phyloP scores from a whole-genome alignment of 2,797 vertebrate genomes.

The Aldrovandia affinis region DNA sequence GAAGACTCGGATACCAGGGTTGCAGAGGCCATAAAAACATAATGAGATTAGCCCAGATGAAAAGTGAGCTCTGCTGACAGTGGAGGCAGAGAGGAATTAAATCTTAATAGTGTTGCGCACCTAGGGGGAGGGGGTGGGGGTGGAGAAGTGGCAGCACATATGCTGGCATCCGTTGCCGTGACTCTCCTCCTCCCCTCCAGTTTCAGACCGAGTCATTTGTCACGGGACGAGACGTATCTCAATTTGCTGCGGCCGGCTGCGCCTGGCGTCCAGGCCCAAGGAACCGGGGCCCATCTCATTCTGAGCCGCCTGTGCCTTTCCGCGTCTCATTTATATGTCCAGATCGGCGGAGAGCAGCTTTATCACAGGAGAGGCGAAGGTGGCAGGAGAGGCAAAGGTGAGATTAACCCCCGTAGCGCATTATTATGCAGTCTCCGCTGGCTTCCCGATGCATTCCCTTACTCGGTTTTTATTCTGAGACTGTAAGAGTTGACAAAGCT shows the following conservation, averaged over 20 bases:
- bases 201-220: neutral
- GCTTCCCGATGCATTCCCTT: neutral
- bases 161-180: neutral
- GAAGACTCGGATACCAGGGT: slow-evolving; percentile 45
- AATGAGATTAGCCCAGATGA: slow-evolving; percentile 61
- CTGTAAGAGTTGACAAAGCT: neutral
- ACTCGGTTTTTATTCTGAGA: neutral
- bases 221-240: neutral
- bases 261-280: neutral
- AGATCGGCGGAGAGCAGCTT: neutral
- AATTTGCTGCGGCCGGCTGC: neutral
- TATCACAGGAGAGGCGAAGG: neutral
- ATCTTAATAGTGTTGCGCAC: slow-evolving; percentile 33
- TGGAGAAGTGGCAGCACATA: neutral
- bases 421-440: neutral
- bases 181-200: neutral
- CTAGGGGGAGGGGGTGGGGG: neutral
- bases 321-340: neutral
- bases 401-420: neutral
- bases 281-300: neutral
- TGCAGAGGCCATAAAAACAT: slow-evolving; percentile 57
- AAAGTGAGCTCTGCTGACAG: slow-evolving; percentile 50
- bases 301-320: neutral
- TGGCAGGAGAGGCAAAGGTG: neutral
- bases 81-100: slow-evolving; percentile 51